These are phyloP conservation scores for Isichthys henryi DNA, from an alignment of 2,113 vertebrate species.

Conservation along the genomic window DNA sequence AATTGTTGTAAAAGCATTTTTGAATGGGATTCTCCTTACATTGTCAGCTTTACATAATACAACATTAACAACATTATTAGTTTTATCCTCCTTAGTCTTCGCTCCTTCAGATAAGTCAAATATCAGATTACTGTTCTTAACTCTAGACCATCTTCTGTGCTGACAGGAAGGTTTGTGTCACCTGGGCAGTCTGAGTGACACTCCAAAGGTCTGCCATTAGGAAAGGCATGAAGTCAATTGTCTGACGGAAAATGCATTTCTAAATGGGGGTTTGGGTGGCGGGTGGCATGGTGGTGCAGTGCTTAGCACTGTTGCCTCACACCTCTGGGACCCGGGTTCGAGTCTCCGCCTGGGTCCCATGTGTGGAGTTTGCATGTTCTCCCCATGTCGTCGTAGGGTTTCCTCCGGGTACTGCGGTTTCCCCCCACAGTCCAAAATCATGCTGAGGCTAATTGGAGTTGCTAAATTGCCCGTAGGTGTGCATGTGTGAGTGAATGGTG, in stretches of 20 bases:
- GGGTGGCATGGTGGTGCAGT: too few species aligned
- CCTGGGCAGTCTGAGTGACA: not conserved
- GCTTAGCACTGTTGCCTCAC: too few species aligned
- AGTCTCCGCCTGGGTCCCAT: too few species aligned
- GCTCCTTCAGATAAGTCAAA: not conserved
- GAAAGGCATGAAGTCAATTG: not conserved
- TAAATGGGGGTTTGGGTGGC: slow-evolving; percentile 7
- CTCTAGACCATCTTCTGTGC: not conserved
- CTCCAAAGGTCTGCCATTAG: not conserved
- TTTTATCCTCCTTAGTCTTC: not conserved
- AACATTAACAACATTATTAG: not conserved
- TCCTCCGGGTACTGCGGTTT: too few species aligned
- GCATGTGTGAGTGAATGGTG: too few species aligned
- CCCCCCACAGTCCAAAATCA: too few species aligned
- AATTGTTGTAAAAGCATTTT: not conserved
- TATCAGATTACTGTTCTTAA: not conserved
- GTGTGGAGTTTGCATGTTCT: too few species aligned
- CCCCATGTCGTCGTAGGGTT: too few species aligned
- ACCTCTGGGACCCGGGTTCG: too few species aligned
- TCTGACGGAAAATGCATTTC: not conserved
- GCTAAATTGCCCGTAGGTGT: too few species aligned
- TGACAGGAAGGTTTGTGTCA: not conserved
- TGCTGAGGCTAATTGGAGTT: too few species aligned
- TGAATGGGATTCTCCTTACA: not conserved
- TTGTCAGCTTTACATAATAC: not conserved